Evolutionary conservation across 2,797 vertebrate species (phyloP), one percentile per base, ranked within the genome.

Genomic region (Acomys russatus): DNA sequence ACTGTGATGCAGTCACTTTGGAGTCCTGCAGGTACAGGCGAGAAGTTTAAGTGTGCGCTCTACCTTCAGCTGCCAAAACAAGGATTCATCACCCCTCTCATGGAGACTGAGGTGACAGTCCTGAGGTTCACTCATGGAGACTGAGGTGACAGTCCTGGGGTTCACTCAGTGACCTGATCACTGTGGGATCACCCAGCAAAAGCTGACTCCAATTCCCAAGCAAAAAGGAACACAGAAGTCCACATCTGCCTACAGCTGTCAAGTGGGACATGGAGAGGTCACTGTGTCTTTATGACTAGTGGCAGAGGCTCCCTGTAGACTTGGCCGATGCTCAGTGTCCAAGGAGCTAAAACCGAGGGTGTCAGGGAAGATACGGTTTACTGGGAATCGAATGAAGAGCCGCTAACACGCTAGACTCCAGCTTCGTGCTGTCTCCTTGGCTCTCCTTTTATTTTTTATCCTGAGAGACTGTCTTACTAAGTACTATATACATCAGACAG

Each of bases 321-420:
- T 10, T 74, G 63, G 18, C 35, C 54, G 71, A 73, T 74, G 14
- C 9, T 9, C 25, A 51, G 15, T 33, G 6, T 25, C 9, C 66
- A 84, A 23, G 30, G 35, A 80, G 49, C 49, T 17, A 76, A 86
- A 74, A 22, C 28, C 80, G 35, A n/a, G 7, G 4, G 14, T 61
- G 23, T 64, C 49, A 9, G 17, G 49, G 30, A 49, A 25, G 7
- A 1, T 4, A 28, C 2, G 9, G 14, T 14, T 8, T 54, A 10
- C 11, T 66, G 1, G 22, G 10, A 33, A 35, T 14, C 68, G 49
- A 79, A 56, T 0, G 0, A 35, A 20, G n/a, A 33, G 23, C 15
- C 33, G 54, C 9, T 9, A 5, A 28, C 35, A 20, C 25, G 12
- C 44, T 54, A 68, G 33, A 35, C 74, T 51, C 9, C 4, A 79